Conservation (phyloP, 2,888 invertebrate genomes). For the Campoplex nolae region DNA sequence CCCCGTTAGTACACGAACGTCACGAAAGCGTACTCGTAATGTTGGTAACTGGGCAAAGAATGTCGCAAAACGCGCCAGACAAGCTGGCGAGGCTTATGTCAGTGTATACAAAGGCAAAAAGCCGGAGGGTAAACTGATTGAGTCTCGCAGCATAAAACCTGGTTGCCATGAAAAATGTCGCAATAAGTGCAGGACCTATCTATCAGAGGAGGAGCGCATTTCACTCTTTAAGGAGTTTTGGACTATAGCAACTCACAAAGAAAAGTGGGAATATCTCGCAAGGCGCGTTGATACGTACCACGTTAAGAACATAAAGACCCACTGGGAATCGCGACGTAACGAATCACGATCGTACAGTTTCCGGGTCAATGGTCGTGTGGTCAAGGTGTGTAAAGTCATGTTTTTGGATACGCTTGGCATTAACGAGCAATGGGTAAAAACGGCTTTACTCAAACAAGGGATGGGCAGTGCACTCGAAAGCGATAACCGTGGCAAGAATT, state of each 20-base stretch:
- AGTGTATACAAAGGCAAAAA: slow-evolving; percentile 1
- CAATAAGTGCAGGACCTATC: slow-evolving; percentile 20
- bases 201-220: background rate
- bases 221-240: slow-evolving; percentile 12
- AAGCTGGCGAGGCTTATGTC: slow-evolving; percentile 7
- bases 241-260: background rate
- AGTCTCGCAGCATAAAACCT: slow-evolving; percentile 9
- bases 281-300: slow-evolving; percentile 18
- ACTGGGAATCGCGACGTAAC: slow-evolving; percentile 15
- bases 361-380: background rate
- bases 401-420: slow-evolving; percentile 14
- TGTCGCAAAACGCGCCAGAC: slow-evolving; percentile 2
- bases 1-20: slow-evolving; percentile 6
- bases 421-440: slow-evolving; percentile 13
- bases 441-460: slow-evolving; percentile 11
- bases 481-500: slow-evolving; percentile 8
- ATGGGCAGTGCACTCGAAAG: background rate
- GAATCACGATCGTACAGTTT: slow-evolving; percentile 14
- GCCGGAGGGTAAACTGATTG: slow-evolving; percentile 2
- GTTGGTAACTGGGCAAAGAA: slow-evolving; percentile 1
- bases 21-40: slow-evolving; percentile 10
- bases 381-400: slow-evolving; percentile 3
- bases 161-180: slow-evolving; percentile 11
- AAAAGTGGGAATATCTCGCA: slow-evolving; percentile 13
- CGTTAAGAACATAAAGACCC: slow-evolving; percentile 2